These are phyloP conservation scores for Pollenia griseotomentosa DNA, from an alignment of 2,888 invertebrate genomes.

Conservation along the genomic window DNA sequence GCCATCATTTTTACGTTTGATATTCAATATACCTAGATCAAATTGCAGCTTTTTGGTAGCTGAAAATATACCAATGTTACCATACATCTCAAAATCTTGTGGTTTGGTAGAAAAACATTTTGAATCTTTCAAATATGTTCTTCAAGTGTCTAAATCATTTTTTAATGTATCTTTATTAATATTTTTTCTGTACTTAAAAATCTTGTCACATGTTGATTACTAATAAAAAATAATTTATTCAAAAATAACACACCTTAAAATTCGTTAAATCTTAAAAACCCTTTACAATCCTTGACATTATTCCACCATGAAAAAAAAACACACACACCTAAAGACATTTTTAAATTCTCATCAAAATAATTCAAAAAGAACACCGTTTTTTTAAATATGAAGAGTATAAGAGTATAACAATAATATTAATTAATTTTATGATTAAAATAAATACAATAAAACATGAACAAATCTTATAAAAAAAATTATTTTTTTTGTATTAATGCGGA, in stretches of 20 bases:
- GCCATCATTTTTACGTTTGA: too few relatives aligned
- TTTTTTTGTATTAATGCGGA: too few relatives aligned
- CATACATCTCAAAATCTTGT: too few relatives aligned
- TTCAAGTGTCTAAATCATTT: too few relatives aligned
- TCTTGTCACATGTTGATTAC: slow-evolving; percentile 18
- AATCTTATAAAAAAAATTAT: not conserved
- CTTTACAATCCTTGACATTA: slow-evolving; percentile 65
- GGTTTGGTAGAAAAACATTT: too few relatives aligned
- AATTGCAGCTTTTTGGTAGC: too few relatives aligned
- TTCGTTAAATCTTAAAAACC: slow-evolving; percentile 38
- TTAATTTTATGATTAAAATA: slow-evolving; percentile 24
- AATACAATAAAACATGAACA: not conserved
- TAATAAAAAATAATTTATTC: slow-evolving; percentile 15
- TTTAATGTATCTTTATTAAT: too few relatives aligned
- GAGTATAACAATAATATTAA: slow-evolving; percentile 15
- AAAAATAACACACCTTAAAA: slow-evolving; percentile 46
- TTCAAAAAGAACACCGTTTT: slow-evolving; percentile 34
- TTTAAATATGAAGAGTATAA: not conserved
- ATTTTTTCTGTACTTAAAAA: not conserved
- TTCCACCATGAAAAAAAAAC: slow-evolving; percentile 1
- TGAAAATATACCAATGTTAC: too few relatives aligned
- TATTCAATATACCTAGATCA: too few relatives aligned
- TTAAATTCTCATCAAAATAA: slow-evolving; percentile 27
- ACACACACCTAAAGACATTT: not conserved
- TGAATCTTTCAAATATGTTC: too few relatives aligned